Base-by-base conservation (phyloP, 2,113 vertebrate species). In the Pseudopipra pipra region DNA sequence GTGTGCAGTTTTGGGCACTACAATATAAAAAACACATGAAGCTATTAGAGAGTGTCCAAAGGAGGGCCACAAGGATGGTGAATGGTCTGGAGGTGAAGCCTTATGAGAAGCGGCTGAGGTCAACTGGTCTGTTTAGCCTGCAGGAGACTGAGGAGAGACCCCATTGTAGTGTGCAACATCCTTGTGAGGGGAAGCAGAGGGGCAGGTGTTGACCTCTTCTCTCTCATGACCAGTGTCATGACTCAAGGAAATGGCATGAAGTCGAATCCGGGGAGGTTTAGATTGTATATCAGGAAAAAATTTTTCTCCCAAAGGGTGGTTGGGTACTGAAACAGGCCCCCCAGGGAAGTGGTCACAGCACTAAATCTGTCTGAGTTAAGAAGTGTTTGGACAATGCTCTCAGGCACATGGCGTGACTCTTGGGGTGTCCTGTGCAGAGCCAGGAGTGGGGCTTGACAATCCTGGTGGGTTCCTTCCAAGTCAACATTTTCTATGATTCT, bases 101-200 rank as follows among this genome's bases (percentile, higher is more conserved):
- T 0, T 37, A 1, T 44, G 44, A 44, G 3, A 9, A 72, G 22
- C 4, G 9, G 5, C 43, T 66, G 44, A 28, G 22, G 8, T 43
- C 8, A 20, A 18, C 51, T 58, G 44, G 2, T 74, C 19, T 37
- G 33, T 44, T 59, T 61, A 67, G 33, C 23, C 44, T 81, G 37
- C 15, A 44, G 5, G 23, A 66, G 22, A 44, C 27, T 65, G 59
- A 66, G 5, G 31, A 5, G 25, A 66, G 2, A 28, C 7, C 19
- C 16, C 18, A 33, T 0, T 51, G 52, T 28, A 24, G 18, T 17
- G 31, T 44, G 28, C 27, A 52, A 1, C 15, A 39, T 37, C 37
- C 23, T 65, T 0, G 0, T 12, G 31, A 37, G 8, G 18, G 8
- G 6, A 58, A 33, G 25, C 19, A 10, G 31, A 44, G 62, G 28